These are phyloP conservation scores for Eonycteris spelaea DNA, from an alignment of 2,113 vertebrate species.

Conservation along the genomic window DNA sequence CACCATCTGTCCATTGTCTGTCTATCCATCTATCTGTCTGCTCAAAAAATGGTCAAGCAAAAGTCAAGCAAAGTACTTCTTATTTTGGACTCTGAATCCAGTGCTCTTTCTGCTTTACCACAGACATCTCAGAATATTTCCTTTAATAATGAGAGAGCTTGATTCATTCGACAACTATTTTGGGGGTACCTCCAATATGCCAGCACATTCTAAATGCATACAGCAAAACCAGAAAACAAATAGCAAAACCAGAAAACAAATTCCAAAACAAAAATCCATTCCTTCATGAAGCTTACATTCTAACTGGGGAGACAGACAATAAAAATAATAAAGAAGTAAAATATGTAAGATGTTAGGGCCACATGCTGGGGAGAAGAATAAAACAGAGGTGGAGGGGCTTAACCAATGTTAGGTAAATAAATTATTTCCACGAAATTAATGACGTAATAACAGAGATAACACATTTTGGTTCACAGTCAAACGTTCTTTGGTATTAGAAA, in stretches of 20 bases:
- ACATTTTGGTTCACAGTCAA: constrained; percentile 51
- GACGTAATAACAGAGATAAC: constrained; percentile 40
- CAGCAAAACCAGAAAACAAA: not conserved
- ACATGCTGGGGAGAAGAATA: not conserved
- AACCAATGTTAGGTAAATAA: not conserved
- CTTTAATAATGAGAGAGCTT: not conserved
- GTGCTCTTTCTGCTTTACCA: not conserved
- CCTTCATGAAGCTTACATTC: not conserved
- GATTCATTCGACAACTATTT: not conserved
- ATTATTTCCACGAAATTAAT: not conserved
- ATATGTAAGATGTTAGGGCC: not conserved
- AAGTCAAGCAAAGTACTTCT: not conserved
- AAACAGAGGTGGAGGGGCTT: not conserved
- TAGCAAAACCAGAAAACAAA: not conserved
- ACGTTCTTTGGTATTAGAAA: constrained; percentile 55
- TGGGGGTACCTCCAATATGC: not conserved
- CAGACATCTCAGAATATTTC: constrained; percentile 40
- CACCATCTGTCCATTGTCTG: not conserved
- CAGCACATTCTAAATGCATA: not conserved
- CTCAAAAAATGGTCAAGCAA: constrained; percentile 21
- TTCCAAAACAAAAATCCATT: not conserved
- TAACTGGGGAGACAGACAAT: not conserved
- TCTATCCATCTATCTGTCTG: not conserved
- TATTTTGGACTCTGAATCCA: not conserved
- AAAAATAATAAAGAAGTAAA: not conserved